Conservation (phyloP, 2,113 vertebrate genomes). For the Camelus dromedarius region DNA sequence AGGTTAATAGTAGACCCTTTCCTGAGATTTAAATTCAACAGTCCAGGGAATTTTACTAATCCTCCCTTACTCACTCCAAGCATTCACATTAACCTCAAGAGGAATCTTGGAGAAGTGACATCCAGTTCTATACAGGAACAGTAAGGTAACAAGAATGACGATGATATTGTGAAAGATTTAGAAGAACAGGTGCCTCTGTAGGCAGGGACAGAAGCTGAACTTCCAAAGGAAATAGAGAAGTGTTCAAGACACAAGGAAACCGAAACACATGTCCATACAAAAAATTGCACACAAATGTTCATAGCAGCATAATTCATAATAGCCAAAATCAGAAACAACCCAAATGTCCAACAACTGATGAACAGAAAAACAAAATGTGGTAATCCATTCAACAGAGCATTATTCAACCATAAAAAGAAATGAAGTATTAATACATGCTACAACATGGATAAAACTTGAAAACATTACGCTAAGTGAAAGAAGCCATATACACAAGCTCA, state of each 20-base stretch:
- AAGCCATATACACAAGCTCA: neutral
- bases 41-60: neutral
- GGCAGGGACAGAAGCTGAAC: neutral
- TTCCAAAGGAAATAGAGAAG: neutral
- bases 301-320: neutral
- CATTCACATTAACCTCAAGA: neutral
- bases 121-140: neutral
- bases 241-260: neutral
- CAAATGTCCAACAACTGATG: neutral
- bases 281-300: neutral
- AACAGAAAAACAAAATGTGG: neutral
- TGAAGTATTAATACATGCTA: neutral
- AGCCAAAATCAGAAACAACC: constrained; percentile 6
- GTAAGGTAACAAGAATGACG: neutral
- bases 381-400: neutral
- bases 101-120: neutral
- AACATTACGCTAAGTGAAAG: neutral
- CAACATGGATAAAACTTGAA: neutral
- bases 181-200: neutral
- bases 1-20: neutral
- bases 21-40: constrained; percentile 6
- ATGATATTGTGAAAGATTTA: neutral
- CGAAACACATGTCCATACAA: neutral
- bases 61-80: neutral
- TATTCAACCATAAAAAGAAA: constrained; percentile 39